Percentiles rank a stretch among this genome's conserved stretches.
phyloP scores from a whole-genome alignment of 2,113 vertebrate genomes.

The Paradisaea rubra region DNA sequence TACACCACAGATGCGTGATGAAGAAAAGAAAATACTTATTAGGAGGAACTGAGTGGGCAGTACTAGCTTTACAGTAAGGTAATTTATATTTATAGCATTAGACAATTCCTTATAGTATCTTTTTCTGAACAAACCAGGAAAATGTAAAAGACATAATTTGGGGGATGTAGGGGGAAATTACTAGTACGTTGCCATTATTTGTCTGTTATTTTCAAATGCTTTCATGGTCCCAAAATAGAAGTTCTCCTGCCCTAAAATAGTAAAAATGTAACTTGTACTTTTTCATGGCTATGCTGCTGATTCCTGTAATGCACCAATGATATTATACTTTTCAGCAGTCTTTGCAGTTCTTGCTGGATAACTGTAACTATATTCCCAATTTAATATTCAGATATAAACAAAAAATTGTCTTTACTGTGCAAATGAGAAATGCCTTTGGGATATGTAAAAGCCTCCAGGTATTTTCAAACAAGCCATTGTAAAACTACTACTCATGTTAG shows the following conservation, averaged over 20 bases:
- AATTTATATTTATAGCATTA: background rate
- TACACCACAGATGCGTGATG: background rate
- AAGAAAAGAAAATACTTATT: background rate
- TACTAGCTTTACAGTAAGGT: background rate
- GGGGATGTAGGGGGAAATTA: background rate
- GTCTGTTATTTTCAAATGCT: conserved; percentile 14
- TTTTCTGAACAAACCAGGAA: background rate
- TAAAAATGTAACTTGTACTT: conserved; percentile 6
- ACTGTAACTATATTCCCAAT: conserved; percentile 43
- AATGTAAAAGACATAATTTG: background rate
- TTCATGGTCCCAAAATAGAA: conserved; percentile 47
- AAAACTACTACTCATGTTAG: conserved; percentile 51
- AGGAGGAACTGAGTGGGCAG: background rate
- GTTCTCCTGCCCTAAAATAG: conserved; percentile 27
- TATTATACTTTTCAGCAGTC: conserved; percentile 54
- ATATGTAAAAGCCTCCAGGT: conserved; percentile 68
- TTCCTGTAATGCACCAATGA: conserved; percentile 20
- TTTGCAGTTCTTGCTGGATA: conserved; percentile 57
- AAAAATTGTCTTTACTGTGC: conserved; percentile 73
- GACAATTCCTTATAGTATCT: background rate
- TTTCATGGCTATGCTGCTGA: conserved; percentile 18
- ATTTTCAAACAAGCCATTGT: conserved; percentile 67
- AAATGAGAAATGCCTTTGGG: conserved; percentile 73
- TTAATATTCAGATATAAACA: conserved; percentile 72
- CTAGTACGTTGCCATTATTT: background rate